phyloP scores from a whole-genome alignment of 2,113 vertebrate species.

The Erpornis zantholeuca region DNA sequence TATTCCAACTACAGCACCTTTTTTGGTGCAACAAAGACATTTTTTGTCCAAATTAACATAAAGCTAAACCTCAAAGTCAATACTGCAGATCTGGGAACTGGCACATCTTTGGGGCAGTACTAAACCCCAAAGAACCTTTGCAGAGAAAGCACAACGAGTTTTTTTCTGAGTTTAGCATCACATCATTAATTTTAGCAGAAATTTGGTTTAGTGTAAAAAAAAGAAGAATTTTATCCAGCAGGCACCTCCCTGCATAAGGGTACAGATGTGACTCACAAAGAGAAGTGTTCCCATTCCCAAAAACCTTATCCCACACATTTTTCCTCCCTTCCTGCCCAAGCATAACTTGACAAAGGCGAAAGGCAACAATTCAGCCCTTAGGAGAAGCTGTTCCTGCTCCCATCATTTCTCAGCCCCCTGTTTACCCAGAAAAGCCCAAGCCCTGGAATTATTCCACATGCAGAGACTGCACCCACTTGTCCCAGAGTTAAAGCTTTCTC shows the following conservation, averaged over 20 bases:
- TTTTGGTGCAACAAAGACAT: neutral
- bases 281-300: neutral
- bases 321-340: neutral
- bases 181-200: neutral
- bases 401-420: neutral
- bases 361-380: neutral
- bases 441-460: neutral
- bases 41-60: neutral
- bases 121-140: neutral
- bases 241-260: neutral
- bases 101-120: neutral
- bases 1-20: neutral
- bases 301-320: fast-evolving
- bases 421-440: neutral
- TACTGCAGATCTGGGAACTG: neutral
- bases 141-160: neutral
- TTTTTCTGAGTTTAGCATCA: neutral
- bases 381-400: neutral
- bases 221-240: neutral
- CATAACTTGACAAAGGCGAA: neutral
- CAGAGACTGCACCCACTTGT: neutral
- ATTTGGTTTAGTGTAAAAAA: neutral
- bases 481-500: neutral
- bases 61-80: neutral
- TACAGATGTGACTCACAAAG: neutral